These are phyloP conservation scores for Coelinius sp. DNA, from an alignment of 2,888 invertebrate genomes.

Conservation along the genomic window DNA sequence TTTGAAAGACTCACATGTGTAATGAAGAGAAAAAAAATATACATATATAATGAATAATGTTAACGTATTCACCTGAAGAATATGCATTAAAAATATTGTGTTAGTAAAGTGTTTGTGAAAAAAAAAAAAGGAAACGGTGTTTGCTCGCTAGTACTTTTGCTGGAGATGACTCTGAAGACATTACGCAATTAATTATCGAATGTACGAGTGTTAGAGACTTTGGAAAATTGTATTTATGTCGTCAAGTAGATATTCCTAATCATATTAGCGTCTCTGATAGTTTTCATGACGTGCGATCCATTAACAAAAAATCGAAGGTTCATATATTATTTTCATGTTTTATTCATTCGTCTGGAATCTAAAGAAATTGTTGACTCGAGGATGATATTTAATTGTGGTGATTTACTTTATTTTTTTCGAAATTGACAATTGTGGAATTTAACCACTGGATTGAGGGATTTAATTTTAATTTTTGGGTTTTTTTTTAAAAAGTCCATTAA, in stretches of 20 bases:
- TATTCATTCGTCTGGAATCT: background rate
- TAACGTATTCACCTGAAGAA: background rate
- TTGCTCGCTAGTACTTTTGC: background rate
- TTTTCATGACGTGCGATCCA: background rate
- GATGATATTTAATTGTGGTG: background rate
- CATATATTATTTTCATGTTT: background rate
- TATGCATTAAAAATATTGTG: constrained; percentile 2
- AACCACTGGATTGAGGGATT: too few relatives aligned
- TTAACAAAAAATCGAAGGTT: background rate
- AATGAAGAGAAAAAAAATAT: background rate
- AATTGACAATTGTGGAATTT: too few relatives aligned
- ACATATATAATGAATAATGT: background rate
- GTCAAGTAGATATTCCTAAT: background rate
- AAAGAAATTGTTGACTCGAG: background rate
- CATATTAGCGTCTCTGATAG: background rate
- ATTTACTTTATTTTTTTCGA: too few relatives aligned
- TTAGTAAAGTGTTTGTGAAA: background rate
- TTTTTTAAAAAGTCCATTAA: too few relatives aligned
- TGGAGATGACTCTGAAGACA: background rate
- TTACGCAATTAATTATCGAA: background rate
- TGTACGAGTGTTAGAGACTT: background rate
- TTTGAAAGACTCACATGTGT: background rate
- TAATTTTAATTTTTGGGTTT: too few relatives aligned
- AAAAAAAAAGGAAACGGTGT: background rate
- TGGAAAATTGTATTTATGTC: background rate